phyloP scores from a whole-genome alignment of 1,140 invertebrate species.

The Heliconius nattereri region DNA sequence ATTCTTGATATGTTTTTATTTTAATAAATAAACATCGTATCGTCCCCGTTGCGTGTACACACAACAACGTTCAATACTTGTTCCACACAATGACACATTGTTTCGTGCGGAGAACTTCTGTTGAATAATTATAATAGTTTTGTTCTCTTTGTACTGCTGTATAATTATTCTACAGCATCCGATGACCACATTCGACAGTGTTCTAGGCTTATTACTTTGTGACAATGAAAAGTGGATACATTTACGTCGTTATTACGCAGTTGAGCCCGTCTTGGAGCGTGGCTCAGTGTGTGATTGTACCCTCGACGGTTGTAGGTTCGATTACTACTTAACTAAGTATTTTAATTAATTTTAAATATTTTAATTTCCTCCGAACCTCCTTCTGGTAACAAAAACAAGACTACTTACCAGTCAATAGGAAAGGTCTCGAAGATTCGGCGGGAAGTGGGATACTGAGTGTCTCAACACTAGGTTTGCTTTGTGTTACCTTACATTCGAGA shows the following conservation, averaged over 20 bases:
- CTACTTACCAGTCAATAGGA: too few species aligned
- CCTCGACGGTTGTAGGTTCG: too few species aligned
- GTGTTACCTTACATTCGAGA: too few species aligned
- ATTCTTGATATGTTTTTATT: not conserved
- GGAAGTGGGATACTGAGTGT: too few species aligned
- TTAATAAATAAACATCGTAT: not conserved
- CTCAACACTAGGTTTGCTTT: too few species aligned
- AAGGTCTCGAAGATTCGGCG: too few species aligned
- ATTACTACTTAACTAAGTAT: not conserved
- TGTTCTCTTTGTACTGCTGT: conserved; percentile 44
- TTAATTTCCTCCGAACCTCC: too few species aligned
- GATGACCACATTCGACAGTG: conserved; percentile 38
- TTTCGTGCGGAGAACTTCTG: conserved; percentile 59
- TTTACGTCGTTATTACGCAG: not conserved
- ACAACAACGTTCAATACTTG: conserved; percentile 47
- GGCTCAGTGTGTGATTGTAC: too few species aligned
- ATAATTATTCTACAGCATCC: conserved; percentile 46
- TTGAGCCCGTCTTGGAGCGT: not conserved
- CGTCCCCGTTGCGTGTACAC: conserved; percentile 28
- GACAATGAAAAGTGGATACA: not conserved
- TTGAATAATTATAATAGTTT: conserved; percentile 62
- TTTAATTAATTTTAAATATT: too few species aligned
- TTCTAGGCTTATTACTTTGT: conserved; percentile 1
- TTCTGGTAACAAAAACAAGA: too few species aligned
- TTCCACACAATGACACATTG: conserved; percentile 67